Percentiles rank a stretch among this genome's conserved stretches.
Conservation (phyloP, 2,113 vertebrate genomes). For the Chionis minor region DNA sequence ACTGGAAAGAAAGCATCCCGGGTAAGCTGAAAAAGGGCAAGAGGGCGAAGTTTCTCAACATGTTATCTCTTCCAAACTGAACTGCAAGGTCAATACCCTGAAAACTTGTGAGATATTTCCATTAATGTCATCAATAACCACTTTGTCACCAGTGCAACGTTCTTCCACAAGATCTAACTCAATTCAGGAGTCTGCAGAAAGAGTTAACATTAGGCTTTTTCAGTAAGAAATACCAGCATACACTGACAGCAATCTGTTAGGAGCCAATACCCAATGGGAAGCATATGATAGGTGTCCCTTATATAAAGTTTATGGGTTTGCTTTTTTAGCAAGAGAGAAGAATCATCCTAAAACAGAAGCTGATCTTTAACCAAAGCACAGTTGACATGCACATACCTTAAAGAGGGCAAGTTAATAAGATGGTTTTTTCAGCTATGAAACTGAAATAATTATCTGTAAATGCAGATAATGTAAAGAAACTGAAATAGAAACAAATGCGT, state of each 20-base stretch:
- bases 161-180: background rate
- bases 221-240: background rate
- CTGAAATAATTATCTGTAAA: background rate
- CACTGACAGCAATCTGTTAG: background rate
- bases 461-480: background rate
- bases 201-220: background rate
- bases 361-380: background rate
- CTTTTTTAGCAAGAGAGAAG: background rate
- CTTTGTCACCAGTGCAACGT: background rate
- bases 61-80: constrained; percentile 27
- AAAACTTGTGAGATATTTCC: background rate
- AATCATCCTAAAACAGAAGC: background rate
- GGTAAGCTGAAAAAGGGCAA: background rate
- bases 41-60: constrained; percentile 2
- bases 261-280: background rate
- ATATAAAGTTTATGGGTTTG: background rate
- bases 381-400: background rate
- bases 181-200: background rate
- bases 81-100: constrained; percentile 35
- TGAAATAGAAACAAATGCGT: background rate
- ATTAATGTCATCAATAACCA: background rate
- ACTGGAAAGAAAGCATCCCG: background rate
- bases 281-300: background rate
- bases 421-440: background rate
- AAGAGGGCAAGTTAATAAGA: background rate